Conservation (phyloP, 2,888 invertebrate species). For the Callyntrura sp. region DNA sequence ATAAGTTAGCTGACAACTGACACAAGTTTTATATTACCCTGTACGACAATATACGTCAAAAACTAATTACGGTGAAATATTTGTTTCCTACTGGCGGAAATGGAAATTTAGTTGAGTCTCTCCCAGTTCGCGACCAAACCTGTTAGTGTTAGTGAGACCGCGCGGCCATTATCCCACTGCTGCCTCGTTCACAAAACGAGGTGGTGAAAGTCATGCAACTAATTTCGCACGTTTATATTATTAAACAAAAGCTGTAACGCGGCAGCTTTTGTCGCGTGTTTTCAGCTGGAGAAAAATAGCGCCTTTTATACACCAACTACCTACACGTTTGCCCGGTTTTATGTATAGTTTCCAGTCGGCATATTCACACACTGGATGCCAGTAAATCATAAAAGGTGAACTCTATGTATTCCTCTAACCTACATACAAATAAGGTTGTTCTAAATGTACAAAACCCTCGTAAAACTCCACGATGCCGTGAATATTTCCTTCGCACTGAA, state of each 20-base stretch:
- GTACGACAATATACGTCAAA: constrained; percentile 48
- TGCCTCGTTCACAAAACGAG: neutral
- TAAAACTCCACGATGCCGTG: constrained; percentile 14
- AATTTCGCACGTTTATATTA: constrained; percentile 43
- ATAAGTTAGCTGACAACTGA: no score
- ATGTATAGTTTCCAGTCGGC: no score
- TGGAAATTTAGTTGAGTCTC: no score
- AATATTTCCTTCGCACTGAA: neutral
- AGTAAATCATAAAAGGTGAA: constrained; percentile 26
- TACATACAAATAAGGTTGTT: constrained; percentile 35
- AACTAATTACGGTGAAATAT: constrained; percentile 68
- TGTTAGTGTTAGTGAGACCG: neutral
- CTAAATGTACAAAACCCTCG: constrained; percentile 10
- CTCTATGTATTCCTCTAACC: neutral
- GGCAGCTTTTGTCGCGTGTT: neutral
- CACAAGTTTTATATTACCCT: constrained; percentile 28
- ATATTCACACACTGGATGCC: no score
- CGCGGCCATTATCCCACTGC: neutral
- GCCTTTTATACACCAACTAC: no score
- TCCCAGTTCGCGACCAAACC: constrained; percentile 10
- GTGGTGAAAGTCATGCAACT: constrained; percentile 46
- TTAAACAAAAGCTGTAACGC: constrained; percentile 5
- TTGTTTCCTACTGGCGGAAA: constrained; percentile 47
- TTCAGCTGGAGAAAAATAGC: neutral
- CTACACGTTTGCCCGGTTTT: no score